Evolutionary conservation across 1,140 invertebrate genomes (phyloP), one percentile per base, ranked within the genome.

Genomic region (Drosophila jambulina): DNA sequence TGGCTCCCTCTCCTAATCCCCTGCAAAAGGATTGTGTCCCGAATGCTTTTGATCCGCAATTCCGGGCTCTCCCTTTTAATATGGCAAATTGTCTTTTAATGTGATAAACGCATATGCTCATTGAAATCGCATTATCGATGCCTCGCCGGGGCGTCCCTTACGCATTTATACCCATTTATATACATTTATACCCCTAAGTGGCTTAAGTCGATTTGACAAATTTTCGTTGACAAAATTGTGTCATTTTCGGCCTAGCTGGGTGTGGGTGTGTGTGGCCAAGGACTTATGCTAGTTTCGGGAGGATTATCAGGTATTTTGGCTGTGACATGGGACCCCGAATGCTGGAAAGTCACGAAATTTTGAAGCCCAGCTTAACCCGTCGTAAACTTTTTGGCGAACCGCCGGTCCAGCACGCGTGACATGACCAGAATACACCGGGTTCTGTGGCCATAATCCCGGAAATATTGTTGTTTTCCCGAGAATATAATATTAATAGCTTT

Each of bases 1-100:
- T 21, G 19, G 10, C 45, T 29, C 10, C 7, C 15, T 21, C 19
- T 38, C 38, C 32, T 46, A 69, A 60, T 57, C 32, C 56, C 60
- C 36, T 36, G 25, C 40, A 54, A 85, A 83, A 83, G 82, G 84
- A 88, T 87, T 88, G 49, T 79, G 65, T 68, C 75, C 67, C 57
- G 54, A 54, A 65, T 77, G 75, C 72, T 59, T 72, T 81, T 68
- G 63, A 56, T 76, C 43, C 51, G 29, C 51, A 36, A 13, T 64
- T 48, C 53, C 32, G 34, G 42, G 46, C 9, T 21, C 63, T 23
- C 12, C 48, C 21, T 49, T 72, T 68, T 77, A 83, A 87, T 83
- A 69, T 51, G 32, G 54, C 64, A 87, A 87, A 87, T 83, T 84
- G 80, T 88, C 79, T 88, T 87, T 87, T 87, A 87, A 87, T 87